Evolutionary conservation across 2,797 vertebrate genomes (phyloP).

Genomic region (Xenentodon cancila): DNA sequence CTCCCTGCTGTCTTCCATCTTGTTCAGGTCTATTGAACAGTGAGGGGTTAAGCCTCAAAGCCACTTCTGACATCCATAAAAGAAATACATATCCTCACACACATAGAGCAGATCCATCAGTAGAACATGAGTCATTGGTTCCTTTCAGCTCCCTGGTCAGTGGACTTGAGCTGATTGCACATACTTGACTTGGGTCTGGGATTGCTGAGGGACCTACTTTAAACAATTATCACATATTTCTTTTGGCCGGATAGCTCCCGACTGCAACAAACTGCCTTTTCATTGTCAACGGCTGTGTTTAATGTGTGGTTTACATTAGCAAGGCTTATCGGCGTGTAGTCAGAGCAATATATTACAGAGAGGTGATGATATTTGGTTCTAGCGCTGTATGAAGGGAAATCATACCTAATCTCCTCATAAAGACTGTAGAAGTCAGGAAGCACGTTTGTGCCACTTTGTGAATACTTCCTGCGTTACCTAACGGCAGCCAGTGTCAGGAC

Average conservation of each 20-base stretch:
- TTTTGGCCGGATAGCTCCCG: constrained; percentile 67
- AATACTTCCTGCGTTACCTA: constrained; percentile 23
- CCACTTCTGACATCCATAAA: constrained; percentile 16
- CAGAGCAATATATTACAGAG: constrained; percentile 58
- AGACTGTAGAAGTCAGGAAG: constrained; percentile 57
- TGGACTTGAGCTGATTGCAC: constrained; percentile 59
- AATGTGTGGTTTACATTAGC: constrained; percentile 77
- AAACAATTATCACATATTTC: constrained; percentile 82
- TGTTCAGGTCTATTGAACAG: constrained; percentile 34
- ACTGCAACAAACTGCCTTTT: constrained; percentile 65
- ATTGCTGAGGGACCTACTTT: constrained; percentile 65
- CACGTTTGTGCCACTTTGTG: constrained; percentile 38
- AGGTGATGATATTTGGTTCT: constrained; percentile 52
- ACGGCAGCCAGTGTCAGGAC: constrained; percentile 41
- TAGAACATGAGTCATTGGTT: constrained; percentile 65
- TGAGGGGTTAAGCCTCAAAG: constrained; percentile 56
- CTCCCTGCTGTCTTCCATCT: constrained; percentile 52
- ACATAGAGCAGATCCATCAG: constrained; percentile 52
- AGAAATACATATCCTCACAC: constrained; percentile 20
- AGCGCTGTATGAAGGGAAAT: constrained; percentile 60
- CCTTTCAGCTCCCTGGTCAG: constrained; percentile 49
- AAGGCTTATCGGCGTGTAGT: constrained; percentile 62
- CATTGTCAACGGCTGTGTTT: constrained; percentile 73
- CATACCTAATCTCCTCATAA: constrained; percentile 71
- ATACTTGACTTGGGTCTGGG: constrained; percentile 56